Conservation (phyloP, 2,888 invertebrate species). For the Piscicola geometra region DNA sequence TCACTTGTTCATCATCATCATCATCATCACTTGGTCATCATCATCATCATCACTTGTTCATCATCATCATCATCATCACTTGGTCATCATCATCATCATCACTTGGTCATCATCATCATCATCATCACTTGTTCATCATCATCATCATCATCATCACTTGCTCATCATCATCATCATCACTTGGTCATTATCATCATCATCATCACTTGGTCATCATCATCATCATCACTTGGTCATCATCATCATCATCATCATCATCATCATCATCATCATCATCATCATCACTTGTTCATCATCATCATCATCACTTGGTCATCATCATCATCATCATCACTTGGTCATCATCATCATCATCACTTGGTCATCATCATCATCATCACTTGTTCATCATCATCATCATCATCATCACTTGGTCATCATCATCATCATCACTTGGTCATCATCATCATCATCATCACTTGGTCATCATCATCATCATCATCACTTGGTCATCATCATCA, state of each 20-base stretch:
- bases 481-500: conserved; percentile 31
- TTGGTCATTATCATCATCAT: conserved; percentile 13
- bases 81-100: no score
- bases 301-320: neutral
- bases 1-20: no score
- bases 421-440: neutral
- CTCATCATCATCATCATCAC: conserved; percentile 15
- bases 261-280: no score
- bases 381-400: conserved; percentile 1
- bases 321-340: neutral
- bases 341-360: neutral
- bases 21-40: no score
- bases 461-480: conserved; percentile 35
- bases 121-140: no score
- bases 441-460: conserved; percentile 36
- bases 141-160: neutral
- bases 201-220: conserved; percentile 7
- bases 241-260: no score
- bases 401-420: conserved; percentile 10
- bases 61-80: no score
- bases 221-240: no score
- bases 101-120: no score
- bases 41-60: no score
- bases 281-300: neutral
- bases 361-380: no score